Base-by-base conservation (phyloP, 2,888 invertebrate species). In the Uropetala carovei region DNA sequence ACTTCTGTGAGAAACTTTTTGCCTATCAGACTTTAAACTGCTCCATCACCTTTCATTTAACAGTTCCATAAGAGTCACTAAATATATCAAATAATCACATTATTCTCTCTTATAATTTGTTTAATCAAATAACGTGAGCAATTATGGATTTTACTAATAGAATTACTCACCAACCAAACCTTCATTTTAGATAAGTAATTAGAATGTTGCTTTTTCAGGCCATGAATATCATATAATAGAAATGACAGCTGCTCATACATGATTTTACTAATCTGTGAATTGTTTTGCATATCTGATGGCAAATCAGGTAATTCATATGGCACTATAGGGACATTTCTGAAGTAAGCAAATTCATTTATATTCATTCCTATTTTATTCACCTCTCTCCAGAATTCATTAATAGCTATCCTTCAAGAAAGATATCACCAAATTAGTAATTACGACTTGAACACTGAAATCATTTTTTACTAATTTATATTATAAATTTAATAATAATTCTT, bases 261-360 rank as follows among this genome's bases (percentile, higher is more conserved):
- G 10, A 22, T n/a, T n/a, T n/a, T 7, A 9, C 68, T 22, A 5
- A 68, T 3, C 22, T 68, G n/a, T 18, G 68, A n/a, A 22, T 68
- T 18, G 9, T n/a, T 68, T 68, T 68, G 0, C 18, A 9, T 22
- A 68, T 68, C 68, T 22, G 22, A 68, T n/a, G 68, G 68, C 18
- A 68, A 68, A n/a, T n/a, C n/a, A 68, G 68, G 68, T 22, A 68
- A 68, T 22, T 68, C n/a, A 68, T 18, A 68, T 68, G 68, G 68
- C 18, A 68, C 68, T 11, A 68, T 0, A n/a, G 68, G 68, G 9
- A 68, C n/a, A 68, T 68, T 22, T 9, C 22, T 22, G 22, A 68
- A 68, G 22, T 3, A 3, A 68, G 22, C 7, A 9, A 5, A n/a
- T 16, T 11, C 22, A 0, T 22, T 68, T 68, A 9, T 2, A 68